Evolutionary conservation across 2,888 invertebrate species (phyloP).

Genomic region (Hyalella azteca): DNA sequence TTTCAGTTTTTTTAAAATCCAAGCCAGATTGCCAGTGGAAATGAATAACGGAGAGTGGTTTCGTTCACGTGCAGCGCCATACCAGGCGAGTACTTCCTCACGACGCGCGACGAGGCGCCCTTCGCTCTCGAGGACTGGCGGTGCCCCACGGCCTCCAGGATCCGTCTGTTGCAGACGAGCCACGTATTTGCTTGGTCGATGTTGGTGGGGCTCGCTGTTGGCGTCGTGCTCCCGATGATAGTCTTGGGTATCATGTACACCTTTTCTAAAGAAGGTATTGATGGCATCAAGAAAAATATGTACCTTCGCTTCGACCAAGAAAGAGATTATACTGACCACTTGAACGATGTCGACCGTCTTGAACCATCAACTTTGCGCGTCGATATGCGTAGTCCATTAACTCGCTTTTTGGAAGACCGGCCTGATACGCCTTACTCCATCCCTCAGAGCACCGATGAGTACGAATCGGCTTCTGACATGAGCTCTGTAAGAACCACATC

Average conservation of each 20-base stretch:
- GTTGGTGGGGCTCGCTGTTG: neutral
- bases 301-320: neutral
- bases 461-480: neutral
- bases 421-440: neutral
- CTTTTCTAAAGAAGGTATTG: neutral
- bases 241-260: neutral
- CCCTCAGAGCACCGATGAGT: neutral
- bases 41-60: neutral
- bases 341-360: neutral
- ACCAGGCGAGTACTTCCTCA: neutral
- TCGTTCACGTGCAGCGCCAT: slow-evolving; percentile 13
- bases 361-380: neutral
- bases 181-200: neutral
- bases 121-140: slow-evolving; percentile 28
- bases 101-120: neutral
- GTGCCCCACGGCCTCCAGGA: neutral
- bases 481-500: neutral
- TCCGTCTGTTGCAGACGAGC: neutral
- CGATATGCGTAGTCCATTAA: neutral
- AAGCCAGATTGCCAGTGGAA: too few relatives aligned
- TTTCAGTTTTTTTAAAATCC: too few relatives aligned
- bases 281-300: neutral
- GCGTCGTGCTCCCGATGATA: too few relatives aligned
- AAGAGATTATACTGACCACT: neutral
- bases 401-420: neutral